Evolutionary conservation across 2,113 vertebrate species (phyloP).

Genomic region (Cyanoliseus patagonus): DNA sequence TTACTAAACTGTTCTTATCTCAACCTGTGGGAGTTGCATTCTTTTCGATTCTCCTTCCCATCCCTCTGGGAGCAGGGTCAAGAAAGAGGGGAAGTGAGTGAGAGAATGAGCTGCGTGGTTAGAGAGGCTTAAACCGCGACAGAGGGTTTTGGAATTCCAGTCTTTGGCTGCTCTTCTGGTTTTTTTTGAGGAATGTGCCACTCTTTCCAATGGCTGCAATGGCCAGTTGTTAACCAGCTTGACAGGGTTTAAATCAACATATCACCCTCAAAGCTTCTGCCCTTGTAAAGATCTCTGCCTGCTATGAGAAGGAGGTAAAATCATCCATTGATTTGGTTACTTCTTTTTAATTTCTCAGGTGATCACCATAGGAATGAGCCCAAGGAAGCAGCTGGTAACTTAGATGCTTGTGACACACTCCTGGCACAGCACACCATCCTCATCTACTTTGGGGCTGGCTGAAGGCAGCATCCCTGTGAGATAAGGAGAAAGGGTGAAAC

Average conservation of each 20-base stretch:
- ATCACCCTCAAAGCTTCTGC: neutral
- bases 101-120: too few relatives aligned
- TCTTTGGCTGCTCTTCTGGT: neutral
- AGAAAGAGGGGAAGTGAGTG: too few relatives aligned
- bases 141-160: neutral
- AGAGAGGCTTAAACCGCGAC: too few relatives aligned
- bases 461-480: neutral
- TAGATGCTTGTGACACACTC: too few relatives aligned
- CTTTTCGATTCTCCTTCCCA: too few relatives aligned
- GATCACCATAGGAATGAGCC: neutral
- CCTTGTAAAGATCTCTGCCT: neutral
- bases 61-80: too few relatives aligned
- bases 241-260: neutral
- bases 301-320: neutral
- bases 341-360: neutral
- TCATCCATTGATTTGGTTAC: neutral
- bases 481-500: neutral
- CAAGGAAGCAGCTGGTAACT: neutral
- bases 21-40: too few relatives aligned
- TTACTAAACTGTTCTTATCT: too few relatives aligned
- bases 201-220: neutral
- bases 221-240: neutral
- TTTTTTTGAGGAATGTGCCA: neutral
- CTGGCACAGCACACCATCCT: neutral
- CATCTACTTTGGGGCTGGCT: neutral